Evolutionary conservation across 2,888 invertebrate genomes (phyloP), one percentile per base, ranked within the genome.

Genomic region (Drepana falcataria): DNA sequence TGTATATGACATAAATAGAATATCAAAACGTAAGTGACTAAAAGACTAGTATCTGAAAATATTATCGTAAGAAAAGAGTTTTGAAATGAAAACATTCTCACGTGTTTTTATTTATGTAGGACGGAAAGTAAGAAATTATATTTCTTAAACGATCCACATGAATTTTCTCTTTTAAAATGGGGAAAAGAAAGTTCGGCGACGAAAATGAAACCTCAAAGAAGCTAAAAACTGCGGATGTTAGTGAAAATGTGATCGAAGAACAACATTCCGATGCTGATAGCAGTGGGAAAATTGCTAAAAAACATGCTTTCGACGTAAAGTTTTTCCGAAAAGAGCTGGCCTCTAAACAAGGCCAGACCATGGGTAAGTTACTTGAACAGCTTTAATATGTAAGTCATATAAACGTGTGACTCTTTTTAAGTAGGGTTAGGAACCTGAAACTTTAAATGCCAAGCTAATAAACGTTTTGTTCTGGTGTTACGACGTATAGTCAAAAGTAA

Each of bases 281-380:
- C 58, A 68, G 63, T 57, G 59, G 61, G 21, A 66, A 63, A 55
- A 64, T 62, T 55, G n/a, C 69, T 40, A 62, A 68, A 59, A 61
- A 81, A 55, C 68, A 67, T 34, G 77, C 69, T 64, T 94, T 94
- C 69, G 92, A 93, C 73, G 85, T 93, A 56, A 91, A 93, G 77
- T 88, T 93, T 59, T 94, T 94, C 58, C 88, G 94, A 0, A 92
- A 90, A 65, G 92, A 93, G 60, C 69, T 94, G 54, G 73, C 85
- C 0, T 83, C 85, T 3, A 89, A 86, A 53, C 86, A 85, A 49
- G 91, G 92, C 9, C 93, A 93, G 67, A 88, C 92, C 57, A 88
- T 91, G 77, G 92, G 94, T 94, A 77, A 77, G 79, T 69, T 52
- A 35, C 34, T 2, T 48, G 44, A 33, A 2, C 7, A 2, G 4